Percentiles rank a stretch among this genome's conserved stretches.
These are phyloP conservation scores for Chrysolina oricalcia DNA, from an alignment of 2,888 invertebrate species.

Conservation along the genomic window DNA sequence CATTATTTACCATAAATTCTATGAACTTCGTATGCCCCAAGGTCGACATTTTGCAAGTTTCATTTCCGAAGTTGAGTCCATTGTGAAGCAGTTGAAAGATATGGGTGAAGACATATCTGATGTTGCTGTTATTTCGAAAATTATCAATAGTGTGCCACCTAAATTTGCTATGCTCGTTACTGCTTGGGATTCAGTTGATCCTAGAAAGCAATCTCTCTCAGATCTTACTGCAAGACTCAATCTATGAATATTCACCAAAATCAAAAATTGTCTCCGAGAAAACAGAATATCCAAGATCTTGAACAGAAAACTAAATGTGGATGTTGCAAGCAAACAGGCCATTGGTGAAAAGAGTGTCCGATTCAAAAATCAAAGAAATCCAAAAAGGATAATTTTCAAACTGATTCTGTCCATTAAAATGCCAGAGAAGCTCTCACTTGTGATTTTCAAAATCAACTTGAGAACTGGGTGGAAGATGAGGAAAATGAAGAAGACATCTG, in stretches of 20 bases:
- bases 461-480: neutral
- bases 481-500: neutral
- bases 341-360: no score
- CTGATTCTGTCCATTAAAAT: no score
- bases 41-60: constrained; percentile 16
- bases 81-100: no score
- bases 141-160: no score
- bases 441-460: neutral
- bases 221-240: neutral
- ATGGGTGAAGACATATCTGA: no score
- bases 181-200: neutral
- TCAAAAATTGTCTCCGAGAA: neutral
- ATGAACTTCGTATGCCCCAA: neutral
- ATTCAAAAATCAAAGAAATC: no score
- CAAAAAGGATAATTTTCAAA: no score
- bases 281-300: neutral
- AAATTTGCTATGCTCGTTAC: no score
- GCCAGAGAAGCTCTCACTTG: no score
- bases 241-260: neutral
- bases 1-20: constrained; percentile 52
- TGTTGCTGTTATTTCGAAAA: no score
- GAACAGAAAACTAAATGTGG: neutral
- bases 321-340: no score
- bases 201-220: neutral
- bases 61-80: constrained; percentile 34